Conservation (phyloP, 1,140 invertebrate species). For the Eulimnadia texana region DNA sequence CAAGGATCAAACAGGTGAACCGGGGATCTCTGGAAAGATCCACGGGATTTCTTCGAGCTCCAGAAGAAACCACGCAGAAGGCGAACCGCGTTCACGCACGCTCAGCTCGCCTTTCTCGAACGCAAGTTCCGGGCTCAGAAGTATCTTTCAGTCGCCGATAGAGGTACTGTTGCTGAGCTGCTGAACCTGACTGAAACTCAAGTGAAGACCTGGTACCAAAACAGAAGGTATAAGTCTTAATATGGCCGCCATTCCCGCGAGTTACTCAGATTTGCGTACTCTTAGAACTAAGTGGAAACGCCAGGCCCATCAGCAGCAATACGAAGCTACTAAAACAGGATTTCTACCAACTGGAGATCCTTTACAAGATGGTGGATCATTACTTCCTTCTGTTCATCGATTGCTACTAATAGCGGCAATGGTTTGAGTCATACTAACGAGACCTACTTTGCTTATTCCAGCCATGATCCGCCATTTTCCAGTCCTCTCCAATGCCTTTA, state of each 20-base stretch:
- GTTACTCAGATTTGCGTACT: too few relatives aligned
- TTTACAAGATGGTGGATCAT: background rate
- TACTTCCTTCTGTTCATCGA: background rate
- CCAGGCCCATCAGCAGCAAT: background rate
- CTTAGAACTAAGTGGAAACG: background rate
- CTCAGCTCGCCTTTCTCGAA: conserved; percentile 80
- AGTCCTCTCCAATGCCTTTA: background rate
- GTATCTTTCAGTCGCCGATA: conserved; percentile 79
- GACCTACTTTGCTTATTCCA: background rate
- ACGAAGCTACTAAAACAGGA: background rate
- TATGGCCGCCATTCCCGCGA: too few relatives aligned
- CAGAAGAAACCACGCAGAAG: conserved; percentile 55
- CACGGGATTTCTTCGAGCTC: too few relatives aligned
- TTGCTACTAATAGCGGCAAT: background rate
- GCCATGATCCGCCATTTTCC: background rate
- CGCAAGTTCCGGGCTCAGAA: conserved; percentile 83
- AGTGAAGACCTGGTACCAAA: conserved; percentile 94
- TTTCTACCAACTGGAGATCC: background rate
- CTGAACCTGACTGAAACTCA: conserved; percentile 82
- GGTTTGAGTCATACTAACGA: background rate
- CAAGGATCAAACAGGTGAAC: background rate
- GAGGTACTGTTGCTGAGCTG: conserved; percentile 78
- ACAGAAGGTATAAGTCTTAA: conserved; percentile 79
- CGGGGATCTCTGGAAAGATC: background rate
- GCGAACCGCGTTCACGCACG: conserved; percentile 78